Conservation (phyloP, 2,888 invertebrate species). For the Abrostola tripartita region DNA sequence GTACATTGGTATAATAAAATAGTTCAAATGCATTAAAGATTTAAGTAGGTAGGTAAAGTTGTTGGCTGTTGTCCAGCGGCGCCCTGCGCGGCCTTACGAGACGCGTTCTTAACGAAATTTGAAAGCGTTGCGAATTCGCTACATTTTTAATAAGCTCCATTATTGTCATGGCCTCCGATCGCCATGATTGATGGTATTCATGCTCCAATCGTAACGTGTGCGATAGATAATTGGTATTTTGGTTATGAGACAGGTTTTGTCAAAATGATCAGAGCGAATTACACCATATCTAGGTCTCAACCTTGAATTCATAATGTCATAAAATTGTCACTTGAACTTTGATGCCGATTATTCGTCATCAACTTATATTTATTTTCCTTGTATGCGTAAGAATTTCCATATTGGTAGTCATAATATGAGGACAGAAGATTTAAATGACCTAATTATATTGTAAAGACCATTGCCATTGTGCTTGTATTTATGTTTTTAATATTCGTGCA, state of each 20-base stretch:
- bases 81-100: slow-evolving; percentile 59
- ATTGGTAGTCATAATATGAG: slow-evolving; percentile 14
- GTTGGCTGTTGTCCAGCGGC: slow-evolving; percentile 67
- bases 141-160: slow-evolving; percentile 61
- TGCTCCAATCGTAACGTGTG: slow-evolving; percentile 37
- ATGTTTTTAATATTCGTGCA: not conserved
- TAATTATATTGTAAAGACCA: slow-evolving; percentile 2
- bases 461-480: not conserved
- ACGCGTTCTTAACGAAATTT: slow-evolving; percentile 59
- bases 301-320: slow-evolving; percentile 28
- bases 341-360: slow-evolving; percentile 30
- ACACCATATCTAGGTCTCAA: slow-evolving; percentile 23
- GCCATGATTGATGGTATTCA: slow-evolving; percentile 55
- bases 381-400: slow-evolving; percentile 21
- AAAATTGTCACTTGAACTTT: slow-evolving; percentile 35
- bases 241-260: slow-evolving; percentile 30
- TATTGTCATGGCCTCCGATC: slow-evolving; percentile 52
- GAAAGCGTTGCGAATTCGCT: slow-evolving; percentile 71
- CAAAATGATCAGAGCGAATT: slow-evolving; percentile 18
- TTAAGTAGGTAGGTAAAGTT: slow-evolving; percentile 65
- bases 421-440: slow-evolving; percentile 19
- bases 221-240: slow-evolving; percentile 51
- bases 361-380: slow-evolving; percentile 36
- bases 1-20: slow-evolving; percentile 63
- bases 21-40: slow-evolving; percentile 69